These are phyloP conservation scores for Cephus pulcher DNA, from an alignment of 2,888 invertebrate species.

Conservation along the genomic window DNA sequence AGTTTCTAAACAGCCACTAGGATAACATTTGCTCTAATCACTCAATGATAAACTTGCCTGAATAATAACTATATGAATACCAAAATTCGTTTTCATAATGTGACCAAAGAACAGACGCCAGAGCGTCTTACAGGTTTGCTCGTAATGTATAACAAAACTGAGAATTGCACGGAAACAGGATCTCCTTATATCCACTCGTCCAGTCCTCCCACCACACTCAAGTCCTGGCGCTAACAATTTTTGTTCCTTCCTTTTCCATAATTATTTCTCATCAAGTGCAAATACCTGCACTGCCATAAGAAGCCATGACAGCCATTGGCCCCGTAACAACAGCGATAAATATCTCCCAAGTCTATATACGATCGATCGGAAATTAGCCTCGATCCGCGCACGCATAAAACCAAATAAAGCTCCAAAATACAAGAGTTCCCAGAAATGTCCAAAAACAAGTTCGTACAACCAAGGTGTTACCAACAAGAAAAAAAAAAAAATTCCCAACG, in stretches of 20 bases:
- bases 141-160: conserved; percentile 54
- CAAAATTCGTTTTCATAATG: conserved; percentile 37
- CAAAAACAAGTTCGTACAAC: background rate
- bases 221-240: conserved; percentile 17
- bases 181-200: conserved; percentile 49
- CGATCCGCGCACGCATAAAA: background rate
- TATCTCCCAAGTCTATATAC: background rate
- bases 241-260: conserved; percentile 24
- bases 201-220: background rate
- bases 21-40: background rate
- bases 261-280: conserved; percentile 16
- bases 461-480: background rate
- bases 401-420: background rate
- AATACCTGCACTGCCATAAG: conserved; percentile 16
- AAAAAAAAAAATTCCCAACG: background rate
- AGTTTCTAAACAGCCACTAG: background rate
- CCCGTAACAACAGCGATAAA: background rate
- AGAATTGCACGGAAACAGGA: conserved; percentile 41
- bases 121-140: conserved; percentile 27
- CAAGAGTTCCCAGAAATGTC: background rate
- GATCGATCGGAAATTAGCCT: background rate
- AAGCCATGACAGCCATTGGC: background rate
- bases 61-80: conserved; percentile 40
- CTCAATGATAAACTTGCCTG: background rate
- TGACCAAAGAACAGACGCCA: background rate